These are phyloP conservation scores for Chamaea fasciata DNA, from an alignment of 2,113 vertebrate species.

Conservation along the genomic window DNA sequence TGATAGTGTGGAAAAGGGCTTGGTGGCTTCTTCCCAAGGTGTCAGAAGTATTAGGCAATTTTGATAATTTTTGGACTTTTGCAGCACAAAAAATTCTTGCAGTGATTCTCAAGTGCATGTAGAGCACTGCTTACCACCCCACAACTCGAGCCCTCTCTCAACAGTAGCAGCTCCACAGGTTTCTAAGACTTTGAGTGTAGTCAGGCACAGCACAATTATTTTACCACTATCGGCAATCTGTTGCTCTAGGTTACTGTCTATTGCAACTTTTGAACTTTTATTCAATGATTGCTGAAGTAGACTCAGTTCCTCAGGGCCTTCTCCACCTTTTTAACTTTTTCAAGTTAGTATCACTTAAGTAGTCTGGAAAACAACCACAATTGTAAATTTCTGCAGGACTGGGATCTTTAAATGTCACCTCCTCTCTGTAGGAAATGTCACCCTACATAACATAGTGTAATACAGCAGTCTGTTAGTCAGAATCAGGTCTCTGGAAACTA, in stretches of 20 bases:
- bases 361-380: neutral
- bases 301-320: neutral
- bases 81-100: neutral
- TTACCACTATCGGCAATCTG: neutral
- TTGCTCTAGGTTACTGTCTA: neutral
- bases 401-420: conserved; percentile 3
- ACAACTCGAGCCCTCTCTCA: accelerated
- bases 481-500: conserved; percentile 33
- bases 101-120: neutral
- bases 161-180: neutral
- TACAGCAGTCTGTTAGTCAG: neutral
- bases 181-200: neutral
- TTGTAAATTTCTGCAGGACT: conserved; percentile 2
- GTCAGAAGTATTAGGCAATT: neutral
- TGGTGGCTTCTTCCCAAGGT: neutral
- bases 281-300: neutral
- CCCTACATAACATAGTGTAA: neutral
- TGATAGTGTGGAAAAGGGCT: neutral
- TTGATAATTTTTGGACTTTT: neutral
- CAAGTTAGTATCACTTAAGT: neutral
- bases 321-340: neutral
- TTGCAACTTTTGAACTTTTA: neutral
- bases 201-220: neutral
- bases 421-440: conserved; percentile 3
- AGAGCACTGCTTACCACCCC: neutral